phyloP scores from a whole-genome alignment of 2,113 vertebrate species.

The Halcyon senegalensis region DNA sequence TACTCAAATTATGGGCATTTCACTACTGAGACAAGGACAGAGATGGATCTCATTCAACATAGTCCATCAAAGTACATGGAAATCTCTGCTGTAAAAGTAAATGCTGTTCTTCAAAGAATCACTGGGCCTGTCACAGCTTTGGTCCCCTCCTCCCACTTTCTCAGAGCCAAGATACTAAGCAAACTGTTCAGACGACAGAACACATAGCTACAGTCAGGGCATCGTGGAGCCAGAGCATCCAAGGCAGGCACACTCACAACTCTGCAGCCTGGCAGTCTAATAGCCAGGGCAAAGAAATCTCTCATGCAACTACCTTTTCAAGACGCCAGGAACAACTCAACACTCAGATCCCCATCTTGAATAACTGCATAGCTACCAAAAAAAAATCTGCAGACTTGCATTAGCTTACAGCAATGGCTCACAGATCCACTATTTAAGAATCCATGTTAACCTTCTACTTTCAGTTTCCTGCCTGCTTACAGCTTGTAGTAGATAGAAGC shows the following conservation, averaged over 20 bases:
- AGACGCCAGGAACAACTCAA: background rate
- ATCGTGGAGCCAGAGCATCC: background rate
- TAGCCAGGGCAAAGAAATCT: background rate
- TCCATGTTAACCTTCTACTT: background rate
- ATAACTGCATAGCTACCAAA: background rate
- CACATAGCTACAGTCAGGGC: background rate
- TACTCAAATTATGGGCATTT: background rate
- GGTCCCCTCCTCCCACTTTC: background rate
- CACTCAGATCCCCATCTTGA: background rate
- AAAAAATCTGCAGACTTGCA: background rate
- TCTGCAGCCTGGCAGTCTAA: fast-evolving
- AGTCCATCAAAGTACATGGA: background rate
- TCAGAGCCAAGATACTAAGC: background rate
- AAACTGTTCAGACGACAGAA: background rate
- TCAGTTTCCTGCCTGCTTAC: background rate
- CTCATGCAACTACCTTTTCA: background rate
- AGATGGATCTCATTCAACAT: background rate
- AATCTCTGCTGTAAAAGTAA: background rate
- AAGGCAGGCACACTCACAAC: background rate
- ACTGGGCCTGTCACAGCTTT: background rate
- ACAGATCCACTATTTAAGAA: background rate
- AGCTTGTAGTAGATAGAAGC: background rate
- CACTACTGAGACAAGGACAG: background rate
- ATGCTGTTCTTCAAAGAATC: background rate
- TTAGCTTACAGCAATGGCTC: background rate